Conservation (phyloP, 2,113 vertebrate species). For the Pterophyllum scalare region DNA sequence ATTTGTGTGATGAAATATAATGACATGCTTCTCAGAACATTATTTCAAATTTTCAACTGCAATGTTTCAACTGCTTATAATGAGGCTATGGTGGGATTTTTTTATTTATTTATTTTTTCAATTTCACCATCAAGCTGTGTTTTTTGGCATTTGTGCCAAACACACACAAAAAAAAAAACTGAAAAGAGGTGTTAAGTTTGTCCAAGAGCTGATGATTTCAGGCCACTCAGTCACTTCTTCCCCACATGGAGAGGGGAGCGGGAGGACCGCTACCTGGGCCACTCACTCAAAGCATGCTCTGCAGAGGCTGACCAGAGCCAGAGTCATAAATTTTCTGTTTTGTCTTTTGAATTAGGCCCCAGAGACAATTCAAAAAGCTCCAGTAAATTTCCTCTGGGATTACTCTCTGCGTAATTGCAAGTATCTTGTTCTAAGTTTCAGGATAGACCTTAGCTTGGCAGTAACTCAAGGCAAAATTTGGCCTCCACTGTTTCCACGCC, state of each 20-base stretch:
- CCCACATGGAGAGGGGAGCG: slow-evolving; percentile 46
- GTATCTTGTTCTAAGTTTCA: slow-evolving; percentile 14
- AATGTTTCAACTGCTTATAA: not conserved
- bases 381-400: slow-evolving; percentile 6
- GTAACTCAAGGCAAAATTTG: not conserved
- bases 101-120: not conserved
- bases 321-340: slow-evolving; percentile 52
- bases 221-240: slow-evolving; percentile 51
- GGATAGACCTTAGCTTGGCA: not conserved
- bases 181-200: slow-evolving; percentile 50
- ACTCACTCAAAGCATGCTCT: slow-evolving; percentile 60
- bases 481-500: slow-evolving; percentile 30
- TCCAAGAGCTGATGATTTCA: slow-evolving; percentile 46
- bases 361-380: slow-evolving; percentile 1
- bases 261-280: slow-evolving; percentile 35
- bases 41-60: not conserved
- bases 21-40: not conserved
- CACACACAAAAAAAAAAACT: not conserved
- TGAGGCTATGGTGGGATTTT: not conserved
- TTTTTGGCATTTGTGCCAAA: not conserved
- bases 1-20: slow-evolving; percentile 34
- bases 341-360: slow-evolving; percentile 4
- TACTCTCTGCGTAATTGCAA: slow-evolving; percentile 17
- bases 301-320: slow-evolving; percentile 56
- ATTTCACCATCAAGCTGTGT: not conserved